Evolutionary conservation across 2,797 vertebrate species (phyloP), one percentile per base, ranked within the genome.

Genomic region (Enteromius argenteus): DNA sequence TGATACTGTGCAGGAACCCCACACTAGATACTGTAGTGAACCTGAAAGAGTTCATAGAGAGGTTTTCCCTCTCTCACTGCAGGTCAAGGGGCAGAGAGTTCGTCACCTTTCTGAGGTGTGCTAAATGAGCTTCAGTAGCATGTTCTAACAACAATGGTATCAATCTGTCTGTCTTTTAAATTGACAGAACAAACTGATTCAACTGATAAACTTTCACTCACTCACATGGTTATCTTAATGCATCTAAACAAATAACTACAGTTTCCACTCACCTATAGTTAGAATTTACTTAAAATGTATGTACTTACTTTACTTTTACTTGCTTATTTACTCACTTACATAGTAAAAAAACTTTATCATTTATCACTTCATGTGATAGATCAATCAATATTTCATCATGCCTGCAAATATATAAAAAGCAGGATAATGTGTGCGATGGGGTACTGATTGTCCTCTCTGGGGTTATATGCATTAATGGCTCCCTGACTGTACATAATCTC

Each of bases 21-120:
- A 44, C 71, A 76, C 19, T 11, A 81, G 56, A 58, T 23, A 44
- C 32, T 58, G 37, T 0, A 53, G 35, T 53, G 27, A 84, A 79
- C 67, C n/a, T 80, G 72, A 67, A 67, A 84, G 42, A 17, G 74
- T 82, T 83, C 75, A 85, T 80, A 79, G 64, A 79, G 62, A 84
- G 69, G 62, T 66, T 83, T 73, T 39, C 21, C 42, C 35, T 84
- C 21, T 86, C 77, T 37, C 64, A 32, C 62, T 67, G 51, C 85
- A 83, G 84, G 49, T 76, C 46, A 76, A 56, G 35, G 14, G 46
- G 32, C 62, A 15, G 15, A 81, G 10, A 77, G 77, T 64, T 85
- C 74, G 60, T 76, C 49, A 32, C 39, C 37, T 82, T 66, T 42
- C 46, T 21, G 42, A 76, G 62, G 56, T 85, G 32, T 74, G 75